Conservation (phyloP, 2,797 vertebrate genomes). For the Danio aesculapii region DNA sequence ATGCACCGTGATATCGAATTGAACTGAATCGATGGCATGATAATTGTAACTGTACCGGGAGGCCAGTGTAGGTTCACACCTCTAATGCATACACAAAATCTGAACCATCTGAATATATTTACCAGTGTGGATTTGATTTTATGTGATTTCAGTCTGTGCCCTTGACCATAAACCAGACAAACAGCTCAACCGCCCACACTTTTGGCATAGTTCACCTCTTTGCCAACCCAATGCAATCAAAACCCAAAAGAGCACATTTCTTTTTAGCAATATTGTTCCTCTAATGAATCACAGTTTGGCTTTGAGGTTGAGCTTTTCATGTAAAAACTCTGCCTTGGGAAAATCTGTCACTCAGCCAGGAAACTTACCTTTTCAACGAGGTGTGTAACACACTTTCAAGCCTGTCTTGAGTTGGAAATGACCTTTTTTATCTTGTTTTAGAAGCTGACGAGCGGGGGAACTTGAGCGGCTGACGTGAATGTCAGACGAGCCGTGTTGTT, state of each 20-base stretch:
- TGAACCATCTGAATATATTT: too few relatives aligned
- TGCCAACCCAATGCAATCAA: neutral
- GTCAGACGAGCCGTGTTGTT: constrained; percentile 19
- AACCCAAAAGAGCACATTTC: neutral
- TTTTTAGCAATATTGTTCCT: neutral
- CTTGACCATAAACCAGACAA: neutral
- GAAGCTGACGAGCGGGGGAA: neutral
- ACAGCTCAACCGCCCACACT: neutral
- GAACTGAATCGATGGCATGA: too few relatives aligned
- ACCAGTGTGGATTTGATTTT: neutral
- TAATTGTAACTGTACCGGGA: too few relatives aligned
- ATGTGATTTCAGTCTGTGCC: neutral
- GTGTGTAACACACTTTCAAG: constrained; percentile 1
- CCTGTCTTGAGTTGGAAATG: constrained; percentile 10
- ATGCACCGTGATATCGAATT: too few relatives aligned
- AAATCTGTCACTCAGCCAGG: constrained; percentile 18
- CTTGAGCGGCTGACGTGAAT: constrained; percentile 29
- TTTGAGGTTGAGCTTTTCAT: neutral
- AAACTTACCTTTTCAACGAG: constrained; percentile 23
- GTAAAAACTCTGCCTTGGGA: constrained; percentile 8
- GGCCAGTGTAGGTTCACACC: too few relatives aligned
- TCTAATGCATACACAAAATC: too few relatives aligned
- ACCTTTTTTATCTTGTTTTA: constrained; percentile 40
- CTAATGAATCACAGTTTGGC: neutral
- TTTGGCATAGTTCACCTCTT: constrained; percentile 6